Evolutionary conservation across 2,888 invertebrate species (phyloP), one percentile per base, ranked within the genome.

Genomic region (Dascillus cervinus): DNA sequence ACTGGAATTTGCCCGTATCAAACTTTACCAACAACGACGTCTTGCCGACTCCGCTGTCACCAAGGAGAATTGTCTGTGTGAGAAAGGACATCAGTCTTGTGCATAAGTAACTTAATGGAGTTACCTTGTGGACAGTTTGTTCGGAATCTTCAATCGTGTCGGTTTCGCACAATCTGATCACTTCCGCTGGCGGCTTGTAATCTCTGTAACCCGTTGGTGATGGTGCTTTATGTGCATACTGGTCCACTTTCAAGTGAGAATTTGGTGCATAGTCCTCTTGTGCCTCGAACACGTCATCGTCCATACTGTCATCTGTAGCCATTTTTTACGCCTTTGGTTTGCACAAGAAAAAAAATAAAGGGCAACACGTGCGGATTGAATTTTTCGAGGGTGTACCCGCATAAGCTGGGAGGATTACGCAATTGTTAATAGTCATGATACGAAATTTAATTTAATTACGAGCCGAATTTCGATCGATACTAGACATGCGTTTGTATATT

Each of bases 31-130:
- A 70, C 29, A 94, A 71, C 2, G 91, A 91, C 0, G 92, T 92
- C 67, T 92, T 92, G 3, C 92, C 92, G 9, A 92, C 91, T 3
- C 91, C 91, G 43, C 89, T 90, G 68, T 92, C 92, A 1, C 92
- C 92, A 15, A 92, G 73, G n/a, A 92, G 72, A 50, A 92, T 92
- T 37, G 90, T 91, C 89, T 90, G 73, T 22, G 68, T 66, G 52
- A 19, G n/a, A 27, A 27, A 6, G 22, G 17, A 17, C 5, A 17
- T 17, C n/a, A n/a, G n/a, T n/a, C n/a, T n/a, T n/a, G n/a, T n/a
- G n/a, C n/a, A n/a, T n/a, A n/a, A n/a, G n/a, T n/a, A n/a, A n/a
- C n/a, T n/a, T n/a, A n/a, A n/a, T n/a, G n/a, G n/a, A 17, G 8
- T 50, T 57, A 79, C 79, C 73, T 82, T 82, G 54, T 82, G 81